Base-by-base conservation (phyloP, 2,888 invertebrate genomes). In the Tenthredo distinguenda region DNA sequence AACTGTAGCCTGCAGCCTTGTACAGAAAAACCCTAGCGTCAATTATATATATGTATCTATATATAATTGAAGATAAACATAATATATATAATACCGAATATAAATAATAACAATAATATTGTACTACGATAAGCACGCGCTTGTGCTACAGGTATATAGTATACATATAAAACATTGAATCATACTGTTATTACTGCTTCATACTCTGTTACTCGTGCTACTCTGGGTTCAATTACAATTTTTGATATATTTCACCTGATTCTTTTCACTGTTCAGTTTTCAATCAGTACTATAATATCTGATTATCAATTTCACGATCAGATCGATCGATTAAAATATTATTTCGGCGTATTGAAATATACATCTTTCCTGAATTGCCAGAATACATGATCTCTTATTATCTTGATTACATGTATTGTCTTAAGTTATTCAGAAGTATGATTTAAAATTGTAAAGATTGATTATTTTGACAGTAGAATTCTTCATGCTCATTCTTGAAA, bases 21-120 rank as follows among this genome's bases (percentile, higher is more conserved):
- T 91, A 91, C 89, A 91, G 88, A 89, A 65, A 77, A 65, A 92
- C 91, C 92, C 91, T 92, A 92, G 91, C 90, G 93, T 93, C 92
- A 93, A 93, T 93, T 93, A 93, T 93, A 91, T 93, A 93, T 91
- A 89, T 91, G 88, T 88, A 55, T 82, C 50, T 62, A 84, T 81
- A 74, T 86, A 82, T 82, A 77, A 82, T 85, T 65, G 72, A 85
- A 85, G 68, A 55, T 79, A 77, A 76, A 47, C 37, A 76, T 82
- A 77, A 74, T 85, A 68, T 84, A 76, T 62, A 47, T 79, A 85
- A 81, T 68, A 26, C 76, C 82, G 82, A 86, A 86, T 84, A 87
- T 68, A 68, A 34, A 68, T 87, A 86, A 87, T 87, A 86, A 85
- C 86, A 85, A 87, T 76, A 83, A 76, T 47, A 83, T 83, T 68